Evolutionary conservation across 1,140 invertebrate species (phyloP).

Genomic region (Drosophila virilis): DNA sequence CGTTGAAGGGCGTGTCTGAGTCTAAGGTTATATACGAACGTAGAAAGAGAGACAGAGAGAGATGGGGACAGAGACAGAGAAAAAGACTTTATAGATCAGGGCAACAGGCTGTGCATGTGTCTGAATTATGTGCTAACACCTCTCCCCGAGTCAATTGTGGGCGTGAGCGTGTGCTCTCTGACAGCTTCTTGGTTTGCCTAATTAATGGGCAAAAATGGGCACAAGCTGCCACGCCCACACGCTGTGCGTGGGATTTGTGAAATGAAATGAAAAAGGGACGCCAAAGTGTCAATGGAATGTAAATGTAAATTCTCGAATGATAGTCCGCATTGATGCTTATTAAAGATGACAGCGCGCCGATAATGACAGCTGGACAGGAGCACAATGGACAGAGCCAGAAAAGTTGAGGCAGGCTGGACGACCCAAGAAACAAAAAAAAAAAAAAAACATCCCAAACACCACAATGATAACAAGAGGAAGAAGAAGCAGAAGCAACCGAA

Average conservation of each 20-base stretch:
- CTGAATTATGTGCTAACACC: conserved; percentile 37
- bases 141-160: neutral
- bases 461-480: conserved; percentile 9
- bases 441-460: too few relatives aligned
- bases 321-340: conserved; percentile 78
- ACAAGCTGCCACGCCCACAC: conserved; percentile 21
- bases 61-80: neutral
- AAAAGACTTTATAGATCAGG: neutral
- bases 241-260: conserved; percentile 65
- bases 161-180: conserved; percentile 29
- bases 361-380: conserved; percentile 45
- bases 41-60: neutral
- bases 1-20: too few relatives aligned
- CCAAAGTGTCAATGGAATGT: conserved; percentile 75
- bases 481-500: conserved; percentile 29
- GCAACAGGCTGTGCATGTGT: conserved; percentile 22
- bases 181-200: conserved; percentile 55
- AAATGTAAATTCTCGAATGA: conserved; percentile 63
- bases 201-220: conserved; percentile 66
- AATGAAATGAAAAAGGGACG: conserved; percentile 72
- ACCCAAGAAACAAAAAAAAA: neutral
- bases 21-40: too few relatives aligned
- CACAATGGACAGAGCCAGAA: conserved; percentile 40
- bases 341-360: conserved; percentile 76
- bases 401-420: conserved; percentile 36